A percentile compares a stretch with the other conserved stretches of the same genome.
These are phyloP conservation scores for Nematolebias whitei DNA, from an alignment of 2,113 vertebrate genomes.

Conservation along the genomic window DNA sequence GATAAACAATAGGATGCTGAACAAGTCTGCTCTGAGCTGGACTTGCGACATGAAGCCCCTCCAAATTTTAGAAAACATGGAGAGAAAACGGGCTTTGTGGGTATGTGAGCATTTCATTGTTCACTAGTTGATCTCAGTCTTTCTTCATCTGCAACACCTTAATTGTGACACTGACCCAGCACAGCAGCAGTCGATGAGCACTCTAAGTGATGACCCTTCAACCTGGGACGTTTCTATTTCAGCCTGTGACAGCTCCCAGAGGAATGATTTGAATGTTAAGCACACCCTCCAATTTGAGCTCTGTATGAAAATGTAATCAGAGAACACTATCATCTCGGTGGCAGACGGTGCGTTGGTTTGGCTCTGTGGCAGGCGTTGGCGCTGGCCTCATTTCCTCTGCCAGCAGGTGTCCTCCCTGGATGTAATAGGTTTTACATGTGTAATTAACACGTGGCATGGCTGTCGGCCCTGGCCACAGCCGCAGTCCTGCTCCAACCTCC, in stretches of 20 bases:
- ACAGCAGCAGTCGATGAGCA: slow-evolving; percentile 53
- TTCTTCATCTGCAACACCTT: slow-evolving; percentile 44
- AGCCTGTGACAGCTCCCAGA: slow-evolving; percentile 76
- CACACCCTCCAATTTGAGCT: slow-evolving; percentile 73
- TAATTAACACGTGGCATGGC: slow-evolving; percentile 94
- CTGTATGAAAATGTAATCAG: slow-evolving; percentile 80
- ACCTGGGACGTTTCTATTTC: slow-evolving; percentile 77
- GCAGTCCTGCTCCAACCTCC: slow-evolving; percentile 51
- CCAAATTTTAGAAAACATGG: neutral
- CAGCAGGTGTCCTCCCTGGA: slow-evolving; percentile 93
- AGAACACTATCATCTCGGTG: slow-evolving; percentile 83
- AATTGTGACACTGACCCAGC: slow-evolving; percentile 47
- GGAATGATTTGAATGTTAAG: slow-evolving; percentile 86
- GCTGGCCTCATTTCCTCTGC: slow-evolving; percentile 90
- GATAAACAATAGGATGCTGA: neutral
- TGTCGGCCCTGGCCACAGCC: slow-evolving; percentile 54
- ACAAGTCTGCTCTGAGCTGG: neutral
- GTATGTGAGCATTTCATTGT: slow-evolving; percentile 1
- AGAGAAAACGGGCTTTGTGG: neutral
- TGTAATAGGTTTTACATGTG: slow-evolving; percentile 92
- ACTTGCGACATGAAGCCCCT: neutral
- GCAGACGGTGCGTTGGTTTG: slow-evolving; percentile 78
- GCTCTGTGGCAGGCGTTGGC: slow-evolving; percentile 79
- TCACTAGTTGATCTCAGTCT: slow-evolving; percentile 55
- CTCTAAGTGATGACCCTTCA: slow-evolving; percentile 79